Evolutionary conservation across 2,888 invertebrate species (phyloP), one percentile per base, ranked within the genome.

Genomic region (Coelogynopora nodosa): DNA sequence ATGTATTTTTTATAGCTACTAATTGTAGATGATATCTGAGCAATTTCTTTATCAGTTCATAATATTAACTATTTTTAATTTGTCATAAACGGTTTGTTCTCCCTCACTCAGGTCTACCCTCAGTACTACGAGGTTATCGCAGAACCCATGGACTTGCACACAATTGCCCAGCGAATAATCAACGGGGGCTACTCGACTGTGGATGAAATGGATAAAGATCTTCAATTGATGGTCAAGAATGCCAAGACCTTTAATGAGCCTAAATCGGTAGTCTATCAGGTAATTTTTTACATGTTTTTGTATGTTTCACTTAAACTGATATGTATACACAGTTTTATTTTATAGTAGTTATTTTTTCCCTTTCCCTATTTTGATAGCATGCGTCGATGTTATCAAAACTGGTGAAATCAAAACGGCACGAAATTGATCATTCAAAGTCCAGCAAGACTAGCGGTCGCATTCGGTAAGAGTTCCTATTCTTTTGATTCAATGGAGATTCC

Each of bases 161-260:
- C 94, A 87, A 96, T 99, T 86, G 98, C 97, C 0, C 94, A 94
- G 87, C 96, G 96, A 92, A 96, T 98, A 85, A 96, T 95, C 91
- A 94, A 94, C 88, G 94, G 94, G 85, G 94, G 95, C 86, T 99
- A 98, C 91, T 93, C 93, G 0, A 94, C 93, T 88, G 91, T 98
- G 49, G 93, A 93, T 82, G 96, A 97, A 86, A 93, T 99, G 93
- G 97, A 97, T 91, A 94, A 94, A 88, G 98, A 99, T 93, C 92
- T 99, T 67, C 92, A 95, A 88, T 93, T 96, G 85, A 96, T 99
- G 95, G 95, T 96, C 83, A 95, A 95, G 89, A 99, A 99, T 92
- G 98, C 98, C 0, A 97, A 97, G 91, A 93, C 94, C 26, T 99
- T 97, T 91, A 98, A 98, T 91, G 98, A 98, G 90, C 97, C 98